Evolutionary conservation across 2,888 invertebrate genomes (phyloP).

Genomic region (Pharmacophagus antenor): DNA sequence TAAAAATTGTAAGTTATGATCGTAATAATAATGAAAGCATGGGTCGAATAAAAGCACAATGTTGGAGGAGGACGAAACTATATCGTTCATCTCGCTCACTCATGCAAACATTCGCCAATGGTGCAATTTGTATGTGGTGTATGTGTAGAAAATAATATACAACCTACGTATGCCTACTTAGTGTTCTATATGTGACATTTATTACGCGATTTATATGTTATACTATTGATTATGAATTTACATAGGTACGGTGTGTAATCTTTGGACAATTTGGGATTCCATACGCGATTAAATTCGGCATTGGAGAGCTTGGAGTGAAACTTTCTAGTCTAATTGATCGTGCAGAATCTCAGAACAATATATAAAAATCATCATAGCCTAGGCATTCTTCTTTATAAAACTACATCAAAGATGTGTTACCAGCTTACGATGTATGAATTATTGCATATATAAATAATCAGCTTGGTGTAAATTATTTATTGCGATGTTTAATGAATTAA

Average conservation of each 20-base stretch:
- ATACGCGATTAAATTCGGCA: not conserved
- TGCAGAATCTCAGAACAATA: constrained; percentile 3
- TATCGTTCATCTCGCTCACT: not conserved
- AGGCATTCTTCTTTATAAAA: constrained; percentile 30
- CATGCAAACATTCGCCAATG: not conserved
- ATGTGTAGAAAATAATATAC: constrained; percentile 2
- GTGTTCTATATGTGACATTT: not conserved
- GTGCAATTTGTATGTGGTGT: not conserved
- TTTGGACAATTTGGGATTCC: constrained; percentile 4
- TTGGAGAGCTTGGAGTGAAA: constrained; percentile 6
- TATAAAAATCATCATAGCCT: constrained; percentile 3
- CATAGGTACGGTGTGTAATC: not conserved
- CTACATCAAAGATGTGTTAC: constrained; percentile 39
- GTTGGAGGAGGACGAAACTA: not conserved
- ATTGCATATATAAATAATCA: constrained; percentile 44
- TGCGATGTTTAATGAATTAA: not conserved
- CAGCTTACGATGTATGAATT: constrained; percentile 41
- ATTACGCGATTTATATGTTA: not conserved
- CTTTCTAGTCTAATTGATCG: constrained; percentile 15
- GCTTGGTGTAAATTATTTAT: constrained; percentile 3
- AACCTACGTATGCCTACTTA: constrained; percentile 3
- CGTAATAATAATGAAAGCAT: not conserved
- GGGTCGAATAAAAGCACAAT: not conserved
- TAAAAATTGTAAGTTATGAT: not conserved
- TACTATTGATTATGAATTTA: not conserved